Evolutionary conservation across 92 coral and sea anemone species (phyloP).

Genomic region (Hydrozoanthus gracilis): DNA sequence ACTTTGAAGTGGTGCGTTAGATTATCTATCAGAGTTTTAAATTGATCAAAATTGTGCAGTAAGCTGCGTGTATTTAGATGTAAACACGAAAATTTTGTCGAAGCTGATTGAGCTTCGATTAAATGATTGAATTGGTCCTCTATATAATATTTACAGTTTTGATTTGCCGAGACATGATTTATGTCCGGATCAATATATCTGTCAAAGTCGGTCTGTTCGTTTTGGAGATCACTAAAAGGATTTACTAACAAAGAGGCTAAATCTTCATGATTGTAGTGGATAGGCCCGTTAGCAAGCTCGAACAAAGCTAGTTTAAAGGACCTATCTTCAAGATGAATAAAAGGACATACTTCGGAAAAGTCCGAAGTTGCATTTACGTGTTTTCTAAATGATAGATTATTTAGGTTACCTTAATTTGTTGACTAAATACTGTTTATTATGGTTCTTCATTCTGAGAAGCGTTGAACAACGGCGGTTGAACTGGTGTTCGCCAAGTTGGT

Average conservation of each 20-base stretch:
- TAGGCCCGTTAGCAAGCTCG: conserved; percentile 23
- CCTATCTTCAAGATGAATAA: conserved; percentile 27
- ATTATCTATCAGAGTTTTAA: not conserved
- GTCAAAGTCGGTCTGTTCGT: conserved; percentile 31
- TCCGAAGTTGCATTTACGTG: conserved; percentile 3
- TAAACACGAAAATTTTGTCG: conserved; percentile 29
- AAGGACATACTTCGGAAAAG: not conserved
- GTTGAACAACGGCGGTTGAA: not conserved
- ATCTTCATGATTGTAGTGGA: conserved; percentile 17
- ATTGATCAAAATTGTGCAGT: conserved; percentile 17
- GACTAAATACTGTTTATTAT: not conserved
- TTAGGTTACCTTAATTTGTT: not conserved
- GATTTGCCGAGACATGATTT: not conserved
- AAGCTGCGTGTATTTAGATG: conserved; percentile 50
- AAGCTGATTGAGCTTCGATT: not conserved
- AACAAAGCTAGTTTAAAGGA: conserved; percentile 33
- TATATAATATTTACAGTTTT: conserved; percentile 42
- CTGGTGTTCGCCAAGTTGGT: not conserved
- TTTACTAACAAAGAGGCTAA: conserved; percentile 7
- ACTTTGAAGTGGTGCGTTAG: conserved; percentile 15
- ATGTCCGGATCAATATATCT: conserved; percentile 11
- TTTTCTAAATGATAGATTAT: not conserved
- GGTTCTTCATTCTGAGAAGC: too few species aligned
- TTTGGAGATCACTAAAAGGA: conserved; percentile 29
- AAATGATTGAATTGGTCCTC: conserved; percentile 30